These are phyloP conservation scores for Dasyprocta punctata DNA, from an alignment of 2,113 vertebrate genomes.

Conservation along the genomic window DNA sequence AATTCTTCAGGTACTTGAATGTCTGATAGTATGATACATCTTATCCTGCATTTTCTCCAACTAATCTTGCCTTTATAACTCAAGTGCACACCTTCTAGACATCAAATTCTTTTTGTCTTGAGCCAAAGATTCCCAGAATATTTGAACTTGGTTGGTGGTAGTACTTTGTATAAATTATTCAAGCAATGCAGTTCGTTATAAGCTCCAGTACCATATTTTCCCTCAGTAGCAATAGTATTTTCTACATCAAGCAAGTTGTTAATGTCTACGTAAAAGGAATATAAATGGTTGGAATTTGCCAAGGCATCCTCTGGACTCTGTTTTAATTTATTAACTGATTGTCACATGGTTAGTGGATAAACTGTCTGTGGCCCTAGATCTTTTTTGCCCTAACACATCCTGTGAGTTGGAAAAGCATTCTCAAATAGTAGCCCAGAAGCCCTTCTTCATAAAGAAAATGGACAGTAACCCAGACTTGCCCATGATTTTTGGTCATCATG, in stretches of 20 bases:
- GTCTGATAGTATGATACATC: background rate
- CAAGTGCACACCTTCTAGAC: background rate
- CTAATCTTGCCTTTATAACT: background rate
- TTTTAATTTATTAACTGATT: background rate
- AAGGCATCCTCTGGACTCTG: background rate
- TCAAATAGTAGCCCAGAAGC: background rate
- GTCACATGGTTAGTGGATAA: background rate
- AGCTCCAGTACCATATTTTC: background rate
- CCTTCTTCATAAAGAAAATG: background rate
- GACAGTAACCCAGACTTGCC: background rate
- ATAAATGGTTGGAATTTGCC: background rate
- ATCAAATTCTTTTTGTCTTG: background rate
- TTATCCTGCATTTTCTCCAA: background rate
- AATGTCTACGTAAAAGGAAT: background rate
- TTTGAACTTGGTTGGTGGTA: background rate
- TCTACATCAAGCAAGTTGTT: background rate
- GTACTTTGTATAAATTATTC: constrained; percentile 28
- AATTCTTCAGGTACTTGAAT: background rate
- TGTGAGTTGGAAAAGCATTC: background rate
- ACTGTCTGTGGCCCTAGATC: background rate
- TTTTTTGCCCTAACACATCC: background rate
- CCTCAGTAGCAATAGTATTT: background rate
- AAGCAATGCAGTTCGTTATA: background rate
- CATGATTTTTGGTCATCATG: background rate
- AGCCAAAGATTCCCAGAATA: constrained; percentile 24